Base-by-base conservation (phyloP, 2,888 invertebrate genomes). In the Desoria tigrina region DNA sequence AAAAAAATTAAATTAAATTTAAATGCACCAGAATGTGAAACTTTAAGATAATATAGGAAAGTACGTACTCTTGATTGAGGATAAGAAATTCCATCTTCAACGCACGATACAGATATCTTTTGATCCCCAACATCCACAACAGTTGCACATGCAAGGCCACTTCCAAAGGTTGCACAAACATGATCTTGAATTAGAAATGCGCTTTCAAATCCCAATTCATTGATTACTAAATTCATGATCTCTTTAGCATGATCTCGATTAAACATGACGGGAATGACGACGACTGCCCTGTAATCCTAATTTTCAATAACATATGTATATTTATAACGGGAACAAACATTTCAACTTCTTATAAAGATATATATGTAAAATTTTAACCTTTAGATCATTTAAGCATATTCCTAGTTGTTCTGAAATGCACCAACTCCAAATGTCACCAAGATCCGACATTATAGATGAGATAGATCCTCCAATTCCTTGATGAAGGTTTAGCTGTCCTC, bases 41-140 rank as follows among this genome's bases (percentile, higher is more conserved):
- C 9, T 11, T 16, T 24, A 3, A 27, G 2, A 27, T 6, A 37
- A n/a, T n/a, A n/a, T n/a, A n/a, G n/a, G 67, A 67, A 70, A 54
- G 28, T 24, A 63, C 78, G 77, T 77, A 88, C 86, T 78, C 94
- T 84, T 0, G 95, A 93, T 71, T 89, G 88, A 74, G 90, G 87
- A 78, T 93, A 92, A 26, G 95, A 95, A 67, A 96, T 90, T 1
- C 94, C 95, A 83, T 96, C 96, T 82, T 96, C 96, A 1, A 96
- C 94, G 82, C 96, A 97, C 1, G 94, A 94, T 23, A 97, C 90
- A 0, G 94, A 92, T 0, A 93, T 94, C 82, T 96, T 96, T 79
- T 95, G 93, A 79, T 95, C 95, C 0, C 96, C 96, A 59, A 96
- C 88, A 79, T 96, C 95, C 0, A 97, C 90, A 0, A 96, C 94